Base-by-base conservation (phyloP, 2,797 vertebrate species). In the Brachyrhaphis roseni region DNA sequence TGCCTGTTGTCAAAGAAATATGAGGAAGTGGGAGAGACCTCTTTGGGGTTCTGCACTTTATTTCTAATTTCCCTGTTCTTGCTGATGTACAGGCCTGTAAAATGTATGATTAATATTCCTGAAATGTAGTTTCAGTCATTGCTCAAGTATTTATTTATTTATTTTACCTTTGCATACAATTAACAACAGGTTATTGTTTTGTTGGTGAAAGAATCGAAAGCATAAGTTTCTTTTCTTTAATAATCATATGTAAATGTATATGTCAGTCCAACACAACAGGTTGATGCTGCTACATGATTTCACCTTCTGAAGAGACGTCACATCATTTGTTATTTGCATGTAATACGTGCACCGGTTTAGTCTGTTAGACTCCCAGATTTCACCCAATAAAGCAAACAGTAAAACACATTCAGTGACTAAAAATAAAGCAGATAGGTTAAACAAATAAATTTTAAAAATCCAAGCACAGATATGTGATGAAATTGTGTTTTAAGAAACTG, bases 381-480 rank as follows among this genome's bases (percentile, higher is more conserved):
- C 31, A 75, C 12, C 28, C 28, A 45, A 41, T 23, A 47, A 43
- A 20, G 5, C 18, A 66, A 75, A 73, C 39, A 78, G 76, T 49
- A 72, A 46, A 70, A 43, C 11, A 43, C 36, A 12, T 70, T 2
- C 26, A 26, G 64, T 15, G 7, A 16, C 41, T 62, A 18, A 46
- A 74, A 41, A 6, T 64, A 0, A 26, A 45, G 11, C 12, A 45
- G 13, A 45, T 45, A 45, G 11, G 12, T 45, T 45, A 3, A 45
- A 45, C 12, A 45, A 45, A 45, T 45, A 45, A 11, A 45, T 45
- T 13, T 45, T 4, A 53, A 39, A 77, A 62, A 73, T 72, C 15
- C 49, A 83, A 34, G 76, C 36, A 79, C 45, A 84, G 55, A 74
- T 68, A 57, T 34, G 66, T 70, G 6, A 18, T 34, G 43, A n/a